Evolutionary conservation across 2,113 vertebrate species (phyloP), one percentile per base, ranked within the genome.

Genomic region (Brachyistius frenatus): DNA sequence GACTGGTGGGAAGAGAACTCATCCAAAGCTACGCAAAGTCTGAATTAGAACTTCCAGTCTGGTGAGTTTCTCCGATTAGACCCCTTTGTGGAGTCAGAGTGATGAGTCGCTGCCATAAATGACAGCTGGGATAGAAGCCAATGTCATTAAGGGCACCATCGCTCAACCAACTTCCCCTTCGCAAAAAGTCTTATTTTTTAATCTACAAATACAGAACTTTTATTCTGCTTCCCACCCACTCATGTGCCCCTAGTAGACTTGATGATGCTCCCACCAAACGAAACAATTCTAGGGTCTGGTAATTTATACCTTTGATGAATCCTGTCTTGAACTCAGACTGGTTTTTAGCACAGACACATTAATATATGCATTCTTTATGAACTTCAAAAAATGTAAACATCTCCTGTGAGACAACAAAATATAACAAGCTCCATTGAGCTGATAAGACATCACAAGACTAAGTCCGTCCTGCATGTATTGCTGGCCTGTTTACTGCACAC

Each of bases 91-190:
- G 58, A 78, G 58, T 55, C 44, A 32, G 46, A 64, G 58, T 78
- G 76, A 78, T 56, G 75, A 68, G 61, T 41, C 53, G 36, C 41
- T 62, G 61, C 76, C 47, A n/a, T 57, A 57, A 57, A 56, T 65
- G 60, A 57, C 65, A 69, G 60, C 36, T 50, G 66, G 65, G 75
- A 69, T 15, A 54, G 66, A 13, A 47, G 66, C 75, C 57, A 69
- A 35, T 55, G 56, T 46, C 74, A 56, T 74, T 74, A 74, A 56
- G 57, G 46, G 41, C 35, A 44, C 46, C 46, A 67, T 76, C 64
- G 53, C 44, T 67, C 73, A 76, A 44, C 63, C 63, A 76, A 44
- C 63, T 54, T 49, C 64, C n/a, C 35, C 49, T 58, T 41, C 53
- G 32, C 49, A 47, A 74, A 65, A 65, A 41, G 41, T 6, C 41